These are phyloP conservation scores for Drosophila carrolli DNA, from an alignment of 1,140 invertebrate species.

Conservation along the genomic window DNA sequence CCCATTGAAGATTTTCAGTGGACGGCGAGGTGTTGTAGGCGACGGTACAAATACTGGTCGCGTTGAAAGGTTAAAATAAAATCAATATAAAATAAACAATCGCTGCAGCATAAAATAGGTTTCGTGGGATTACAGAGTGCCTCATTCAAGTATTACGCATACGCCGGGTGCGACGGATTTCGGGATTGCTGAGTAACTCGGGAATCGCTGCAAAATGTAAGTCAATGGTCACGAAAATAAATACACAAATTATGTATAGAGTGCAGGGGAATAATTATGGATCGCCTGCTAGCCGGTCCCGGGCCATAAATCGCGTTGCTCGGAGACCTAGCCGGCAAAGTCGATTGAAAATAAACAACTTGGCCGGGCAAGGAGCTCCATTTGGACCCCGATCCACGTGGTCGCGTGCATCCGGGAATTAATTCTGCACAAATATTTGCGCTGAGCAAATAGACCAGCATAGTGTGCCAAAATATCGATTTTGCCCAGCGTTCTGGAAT, in stretches of 20 bases:
- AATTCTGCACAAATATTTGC: slow-evolving; percentile 65
- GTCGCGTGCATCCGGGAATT: slow-evolving; percentile 62
- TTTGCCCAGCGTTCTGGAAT: slow-evolving; percentile 34
- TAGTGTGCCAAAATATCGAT: slow-evolving; percentile 60
- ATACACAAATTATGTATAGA: slow-evolving; percentile 9
- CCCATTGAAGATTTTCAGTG: slow-evolving; percentile 34
- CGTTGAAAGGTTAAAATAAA: slow-evolving; percentile 20
- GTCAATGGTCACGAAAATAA: slow-evolving; percentile 21
- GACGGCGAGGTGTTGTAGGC: slow-evolving; percentile 43
- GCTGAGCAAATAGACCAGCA: slow-evolving; percentile 54
- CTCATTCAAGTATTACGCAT: slow-evolving; percentile 31
- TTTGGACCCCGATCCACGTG: slow-evolving; percentile 51
- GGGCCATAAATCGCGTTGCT: slow-evolving; percentile 41
- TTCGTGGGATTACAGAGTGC: slow-evolving; percentile 9
- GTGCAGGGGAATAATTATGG: slow-evolving; percentile 51
- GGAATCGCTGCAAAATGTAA: slow-evolving; percentile 50
- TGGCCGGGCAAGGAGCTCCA: slow-evolving; percentile 1
- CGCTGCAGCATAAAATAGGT: slow-evolving; percentile 27
- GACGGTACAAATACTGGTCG: slow-evolving; percentile 32
- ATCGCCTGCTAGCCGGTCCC: slow-evolving; percentile 31
- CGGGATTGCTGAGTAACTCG: slow-evolving; percentile 1
- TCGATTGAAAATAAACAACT: slow-evolving; percentile 73
- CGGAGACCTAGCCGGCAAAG: slow-evolving; percentile 31
- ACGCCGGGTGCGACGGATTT: slow-evolving; percentile 38
- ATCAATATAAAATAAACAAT: slow-evolving; percentile 23